Evolutionary conservation across 1,140 invertebrate genomes (phyloP), one percentile per base, ranked within the genome.

Genomic region (Drosophila sp.): DNA sequence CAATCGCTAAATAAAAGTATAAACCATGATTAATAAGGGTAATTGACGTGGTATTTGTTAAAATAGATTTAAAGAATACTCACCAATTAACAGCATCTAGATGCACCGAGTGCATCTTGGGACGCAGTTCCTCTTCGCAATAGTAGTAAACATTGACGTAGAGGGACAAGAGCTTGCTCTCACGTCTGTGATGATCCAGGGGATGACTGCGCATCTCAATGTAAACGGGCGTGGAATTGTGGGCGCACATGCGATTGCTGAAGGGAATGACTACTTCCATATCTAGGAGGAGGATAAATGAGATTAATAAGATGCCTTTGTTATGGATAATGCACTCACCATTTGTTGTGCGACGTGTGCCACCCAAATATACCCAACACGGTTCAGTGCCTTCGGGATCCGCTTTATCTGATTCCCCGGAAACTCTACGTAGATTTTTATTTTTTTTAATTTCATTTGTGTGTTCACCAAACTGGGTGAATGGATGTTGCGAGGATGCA

Each of bases 101-200:
- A 51, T 91, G 82, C 40, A 91, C 89, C 1, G 90, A 91, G 40
- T 91, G 89, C 65, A 80, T 70, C 6, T 81, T 78, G 4, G 84
- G 89, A 0, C 79, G 59, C 34, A 83, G 16, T 13, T 91, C 89
- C 54, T 90, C 87, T 14, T 91, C 90, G 40, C 90, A 84, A 25
- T 78, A 91, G 59, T 82, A 91, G 36, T 91, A 91, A 4, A 91
- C 75, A 62, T 91, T 91, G 11, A 91, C 80, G 32, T 91, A 90
- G 6, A 86, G 41, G 0, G 90, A 89, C 2, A 90, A 48, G 16
- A 91, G 63, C 8, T 80, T 82, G 7, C 77, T 74, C 18, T 90
- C 89, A 1, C 90, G 76, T 25, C 75, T 76, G 43, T 89, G 74
- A 21, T 91, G 76, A 1, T 87, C 82, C 40, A 90, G 29, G 13